These are phyloP conservation scores for Marasmarcha lunaedactyla DNA, from an alignment of 2,888 invertebrate species.

Conservation along the genomic window DNA sequence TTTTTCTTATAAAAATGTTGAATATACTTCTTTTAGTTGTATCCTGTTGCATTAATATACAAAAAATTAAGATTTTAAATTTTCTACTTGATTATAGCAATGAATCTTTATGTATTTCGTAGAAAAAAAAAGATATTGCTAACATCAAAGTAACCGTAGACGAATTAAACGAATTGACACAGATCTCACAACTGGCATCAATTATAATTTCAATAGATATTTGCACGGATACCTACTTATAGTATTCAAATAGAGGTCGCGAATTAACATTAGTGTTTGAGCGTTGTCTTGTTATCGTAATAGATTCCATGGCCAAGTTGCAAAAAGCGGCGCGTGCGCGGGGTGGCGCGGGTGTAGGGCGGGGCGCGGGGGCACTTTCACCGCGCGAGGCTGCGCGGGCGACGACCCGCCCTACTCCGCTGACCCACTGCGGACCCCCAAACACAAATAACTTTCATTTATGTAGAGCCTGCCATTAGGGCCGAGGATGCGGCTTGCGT, in stretches of 20 bases:
- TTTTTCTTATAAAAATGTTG: too few species aligned
- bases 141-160: too few species aligned
- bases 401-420: slow-evolving; percentile 67
- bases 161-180: too few species aligned
- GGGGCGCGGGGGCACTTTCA: slow-evolving; percentile 60
- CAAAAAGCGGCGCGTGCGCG: slow-evolving; percentile 65
- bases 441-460: slow-evolving; percentile 65
- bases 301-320: slow-evolving; percentile 67
- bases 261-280: slow-evolving; percentile 54
- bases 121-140: too few species aligned
- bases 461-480: slow-evolving; percentile 48
- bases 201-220: too few species aligned
- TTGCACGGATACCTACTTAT: neutral
- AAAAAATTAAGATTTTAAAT: too few species aligned
- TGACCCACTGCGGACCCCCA: slow-evolving; percentile 59
- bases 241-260: slow-evolving; percentile 47
- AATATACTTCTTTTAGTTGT: too few species aligned
- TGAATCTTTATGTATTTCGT: too few species aligned
- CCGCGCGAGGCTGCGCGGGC: slow-evolving; percentile 66
- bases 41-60: too few species aligned
- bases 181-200: too few species aligned
- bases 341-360: slow-evolving; percentile 29
- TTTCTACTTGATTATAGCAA: too few species aligned
- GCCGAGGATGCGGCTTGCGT: slow-evolving; percentile 52
- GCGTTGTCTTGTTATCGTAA: slow-evolving; percentile 50